Evolutionary conservation across 2,888 invertebrate species (phyloP).

Genomic region (Oscheius myriophilus): DNA sequence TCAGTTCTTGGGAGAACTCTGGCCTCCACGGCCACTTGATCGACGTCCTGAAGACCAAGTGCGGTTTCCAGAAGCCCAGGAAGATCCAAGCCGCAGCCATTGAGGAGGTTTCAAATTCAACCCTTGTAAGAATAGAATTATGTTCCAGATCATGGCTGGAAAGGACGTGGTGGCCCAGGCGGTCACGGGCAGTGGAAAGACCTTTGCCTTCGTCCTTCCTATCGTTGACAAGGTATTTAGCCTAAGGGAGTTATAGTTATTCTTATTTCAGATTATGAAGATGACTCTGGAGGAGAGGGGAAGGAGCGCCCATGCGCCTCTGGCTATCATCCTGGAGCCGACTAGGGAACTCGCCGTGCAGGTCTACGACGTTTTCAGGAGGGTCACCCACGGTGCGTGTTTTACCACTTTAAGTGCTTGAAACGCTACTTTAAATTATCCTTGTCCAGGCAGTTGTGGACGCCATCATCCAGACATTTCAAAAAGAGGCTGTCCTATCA

Average conservation of each 20-base stretch:
- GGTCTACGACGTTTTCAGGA: conserved; percentile 75
- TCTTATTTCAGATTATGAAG: background rate
- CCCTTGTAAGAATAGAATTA: background rate
- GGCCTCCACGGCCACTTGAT: conserved; percentile 37
- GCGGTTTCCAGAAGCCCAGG: conserved; percentile 83
- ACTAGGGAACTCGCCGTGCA: conserved; percentile 91
- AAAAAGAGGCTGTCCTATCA: too few species aligned
- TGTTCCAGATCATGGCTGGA: conserved; percentile 71
- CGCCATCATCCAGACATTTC: too few species aligned
- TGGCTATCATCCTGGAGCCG: conserved; percentile 86
- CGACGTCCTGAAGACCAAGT: conserved; percentile 24
- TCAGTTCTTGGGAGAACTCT: conserved; percentile 49
- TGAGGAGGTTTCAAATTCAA: conserved; percentile 74
- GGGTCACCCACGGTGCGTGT: conserved; percentile 4
- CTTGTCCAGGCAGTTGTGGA: too few species aligned
- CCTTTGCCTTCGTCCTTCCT: conserved; percentile 91
- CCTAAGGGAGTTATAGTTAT: background rate
- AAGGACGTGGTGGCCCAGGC: conserved; percentile 96
- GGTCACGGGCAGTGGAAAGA: conserved; percentile 97
- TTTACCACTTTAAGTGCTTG: too few species aligned
- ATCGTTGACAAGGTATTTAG: conserved; percentile 78
- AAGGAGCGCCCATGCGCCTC: conserved; percentile 75
- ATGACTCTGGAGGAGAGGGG: background rate
- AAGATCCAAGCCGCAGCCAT: conserved; percentile 92
- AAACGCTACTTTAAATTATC: too few species aligned